Evolutionary conservation across 2,888 invertebrate species (phyloP).

Genomic region (Cheilosia impressa): DNA sequence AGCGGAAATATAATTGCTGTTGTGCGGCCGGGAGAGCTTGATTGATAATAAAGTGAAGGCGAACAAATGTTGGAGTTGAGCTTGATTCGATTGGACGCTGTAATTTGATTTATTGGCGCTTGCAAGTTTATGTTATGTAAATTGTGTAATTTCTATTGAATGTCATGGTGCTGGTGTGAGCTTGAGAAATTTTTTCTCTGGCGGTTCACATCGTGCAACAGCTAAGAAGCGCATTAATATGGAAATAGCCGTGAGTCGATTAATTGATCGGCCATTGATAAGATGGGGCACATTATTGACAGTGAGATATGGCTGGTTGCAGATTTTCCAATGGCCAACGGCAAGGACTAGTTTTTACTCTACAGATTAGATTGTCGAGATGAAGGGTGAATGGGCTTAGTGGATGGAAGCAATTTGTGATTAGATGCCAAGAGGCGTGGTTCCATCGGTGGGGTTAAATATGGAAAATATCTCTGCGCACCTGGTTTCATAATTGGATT

Average conservation of each 20-base stretch:
- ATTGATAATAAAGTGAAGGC: constrained; percentile 71
- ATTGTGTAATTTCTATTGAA: constrained; percentile 40
- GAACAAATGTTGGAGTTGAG: constrained; percentile 61
- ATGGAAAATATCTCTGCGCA: too few species aligned
- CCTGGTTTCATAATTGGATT: too few species aligned
- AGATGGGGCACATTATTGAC: constrained; percentile 55
- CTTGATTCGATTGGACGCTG: constrained; percentile 58
- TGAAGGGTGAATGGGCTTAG: constrained; percentile 13
- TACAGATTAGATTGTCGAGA: constrained; percentile 4
- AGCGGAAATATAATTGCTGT: constrained; percentile 12
- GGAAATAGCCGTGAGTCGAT: constrained; percentile 41
- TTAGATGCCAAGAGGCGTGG: neutral
- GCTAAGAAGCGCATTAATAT: constrained; percentile 55
- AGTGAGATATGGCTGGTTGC: neutral
- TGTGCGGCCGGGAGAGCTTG: constrained; percentile 29
- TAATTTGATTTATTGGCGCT: constrained; percentile 58
- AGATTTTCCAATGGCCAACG: neutral
- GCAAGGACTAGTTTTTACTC: constrained; percentile 20
- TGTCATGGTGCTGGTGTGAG: constrained; percentile 23
- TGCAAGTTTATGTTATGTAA: constrained; percentile 42
- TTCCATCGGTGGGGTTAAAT: neutral
- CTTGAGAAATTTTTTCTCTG: constrained; percentile 69
- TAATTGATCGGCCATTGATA: constrained; percentile 69
- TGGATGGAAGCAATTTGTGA: neutral
- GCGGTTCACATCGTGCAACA: constrained; percentile 50